Percentiles rank a stretch among this genome's conserved stretches.
Conservation (phyloP, 2,113 vertebrate species). For the Zosterops pallidus region DNA sequence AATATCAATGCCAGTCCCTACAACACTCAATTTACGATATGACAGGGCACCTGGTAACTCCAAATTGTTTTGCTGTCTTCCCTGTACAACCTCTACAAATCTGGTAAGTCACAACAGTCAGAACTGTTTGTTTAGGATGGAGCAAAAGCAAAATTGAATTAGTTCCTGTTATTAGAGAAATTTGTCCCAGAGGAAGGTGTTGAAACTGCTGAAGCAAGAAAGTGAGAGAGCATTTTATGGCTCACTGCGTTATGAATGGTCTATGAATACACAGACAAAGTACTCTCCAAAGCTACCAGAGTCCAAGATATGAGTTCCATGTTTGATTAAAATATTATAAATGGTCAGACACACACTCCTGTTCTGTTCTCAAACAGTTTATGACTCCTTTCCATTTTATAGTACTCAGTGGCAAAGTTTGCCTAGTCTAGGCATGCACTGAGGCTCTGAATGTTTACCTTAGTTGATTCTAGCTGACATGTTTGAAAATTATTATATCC, state of each 20-base stretch:
- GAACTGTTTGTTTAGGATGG: conserved; percentile 40
- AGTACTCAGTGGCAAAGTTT: conserved; percentile 43
- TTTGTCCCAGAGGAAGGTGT: conserved; percentile 66
- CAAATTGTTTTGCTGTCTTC: background rate
- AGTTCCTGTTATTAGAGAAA: conserved; percentile 74
- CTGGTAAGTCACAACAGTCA: background rate
- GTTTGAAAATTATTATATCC: conserved; percentile 51
- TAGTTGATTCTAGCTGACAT: conserved; percentile 51
- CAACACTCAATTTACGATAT: background rate
- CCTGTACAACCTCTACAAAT: background rate
- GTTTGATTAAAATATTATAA: conserved; percentile 71
- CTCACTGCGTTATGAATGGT: conserved; percentile 43
- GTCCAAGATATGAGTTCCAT: conserved; percentile 42
- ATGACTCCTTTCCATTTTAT: conserved; percentile 59
- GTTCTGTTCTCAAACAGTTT: conserved; percentile 67
- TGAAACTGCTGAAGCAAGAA: conserved; percentile 70
- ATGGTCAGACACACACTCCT: conserved; percentile 60
- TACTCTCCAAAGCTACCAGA: conserved; percentile 40
- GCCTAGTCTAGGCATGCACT: conserved; percentile 44
- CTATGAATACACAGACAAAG: conserved; percentile 38
- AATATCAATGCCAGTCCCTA: background rate
- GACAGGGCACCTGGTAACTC: background rate
- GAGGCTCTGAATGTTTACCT: conserved; percentile 62
- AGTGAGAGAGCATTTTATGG: conserved; percentile 69
- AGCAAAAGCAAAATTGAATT: conserved; percentile 75